These are phyloP conservation scores for Ploceus nigricollis DNA, from an alignment of 2,113 vertebrate genomes.

Conservation along the genomic window DNA sequence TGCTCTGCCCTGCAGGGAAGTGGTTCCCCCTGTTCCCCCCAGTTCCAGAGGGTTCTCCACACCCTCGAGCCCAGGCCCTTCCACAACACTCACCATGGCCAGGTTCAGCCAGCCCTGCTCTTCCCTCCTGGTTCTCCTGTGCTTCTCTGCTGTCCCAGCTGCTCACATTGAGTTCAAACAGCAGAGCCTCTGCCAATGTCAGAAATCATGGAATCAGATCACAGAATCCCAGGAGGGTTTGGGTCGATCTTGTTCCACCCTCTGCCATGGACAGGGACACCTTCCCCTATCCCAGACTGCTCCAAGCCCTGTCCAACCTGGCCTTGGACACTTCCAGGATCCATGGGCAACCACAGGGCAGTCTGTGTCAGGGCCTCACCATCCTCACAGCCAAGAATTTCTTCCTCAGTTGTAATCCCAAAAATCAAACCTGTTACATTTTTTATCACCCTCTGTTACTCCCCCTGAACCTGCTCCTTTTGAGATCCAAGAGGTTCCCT, in stretches of 20 bases:
- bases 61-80: background rate
- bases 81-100: background rate
- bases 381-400: background rate
- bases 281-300: background rate
- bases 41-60: background rate
- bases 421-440: background rate
- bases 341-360: background rate
- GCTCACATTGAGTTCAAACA: background rate
- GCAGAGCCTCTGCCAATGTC: background rate
- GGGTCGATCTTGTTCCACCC: background rate
- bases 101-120: background rate
- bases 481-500: background rate
- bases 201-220: background rate
- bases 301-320: background rate
- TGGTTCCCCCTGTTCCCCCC: fast-evolving
- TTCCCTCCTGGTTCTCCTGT: background rate
- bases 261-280: background rate
- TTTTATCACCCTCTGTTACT: background rate
- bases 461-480: background rate
- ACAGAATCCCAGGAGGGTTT: background rate
- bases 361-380: background rate
- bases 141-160: background rate
- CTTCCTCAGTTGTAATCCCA: background rate
- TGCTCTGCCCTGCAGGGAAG: background rate
- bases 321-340: background rate